Evolutionary conservation across 1,140 invertebrate species (phyloP), one percentile per base, ranked within the genome.

Genomic region (Drosophila oshimai): DNA sequence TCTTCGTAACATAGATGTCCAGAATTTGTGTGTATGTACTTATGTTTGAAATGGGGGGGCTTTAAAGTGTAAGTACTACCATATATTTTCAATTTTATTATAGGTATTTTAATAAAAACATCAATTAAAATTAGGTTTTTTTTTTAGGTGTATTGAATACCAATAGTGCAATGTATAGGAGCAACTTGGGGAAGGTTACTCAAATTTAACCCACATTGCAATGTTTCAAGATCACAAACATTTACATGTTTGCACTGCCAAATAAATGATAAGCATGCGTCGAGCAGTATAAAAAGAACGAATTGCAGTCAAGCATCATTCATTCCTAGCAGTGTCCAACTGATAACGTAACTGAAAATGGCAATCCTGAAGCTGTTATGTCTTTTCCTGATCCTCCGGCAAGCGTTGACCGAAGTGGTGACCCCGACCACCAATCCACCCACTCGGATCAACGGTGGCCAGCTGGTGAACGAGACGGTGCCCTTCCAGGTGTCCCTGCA

Each of bases 401-500:
- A 12, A 6, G n/a, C 22, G 1, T 6, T 13, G 1, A 31, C 13
- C 2, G 49, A 49, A 1, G 13, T 18, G 15, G 33, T 9, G 18
- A 22, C 7, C 2, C 24, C 33, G 1, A 13, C 5, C 0, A 10
- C 6, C 13, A 42, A 61, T 6, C 6, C 34, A 7, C 53, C 64
- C 6, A 15, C 22, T 0, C 74, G 89, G 13, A 76, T 91, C 10
- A 89, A 90, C 47, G 90, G 90, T 3, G 90, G 90, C 0, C 75
- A 81, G 13, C 10, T 33, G 26, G 83, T 81, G 26, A 79, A 73
- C 10, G 41, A 86, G 20, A 49, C 77, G 20, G 80, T 90, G 36
- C 90, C 89, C 4, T 91, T 86, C 62, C 89, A 90, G 54, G 64
- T 91, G 1, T 90, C 90, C 4, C 26, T 91, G 44, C 90, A 91